Evolutionary conservation across 2,797 vertebrate species (phyloP).

Genomic region (Myotis myotis): DNA sequence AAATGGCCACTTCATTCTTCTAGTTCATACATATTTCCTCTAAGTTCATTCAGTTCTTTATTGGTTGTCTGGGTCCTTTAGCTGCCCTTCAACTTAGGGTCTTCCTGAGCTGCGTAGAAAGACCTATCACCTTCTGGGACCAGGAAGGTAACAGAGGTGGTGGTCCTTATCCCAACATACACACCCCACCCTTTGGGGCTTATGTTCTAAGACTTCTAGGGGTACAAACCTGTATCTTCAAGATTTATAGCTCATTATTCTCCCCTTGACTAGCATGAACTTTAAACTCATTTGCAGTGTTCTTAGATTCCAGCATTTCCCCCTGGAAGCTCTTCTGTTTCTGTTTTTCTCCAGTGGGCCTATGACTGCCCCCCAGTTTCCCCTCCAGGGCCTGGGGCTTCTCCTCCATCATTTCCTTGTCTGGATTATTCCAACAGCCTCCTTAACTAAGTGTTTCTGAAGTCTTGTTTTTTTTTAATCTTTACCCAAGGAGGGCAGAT

Average conservation of each 20-base stretch:
- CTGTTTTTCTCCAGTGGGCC: not conserved
- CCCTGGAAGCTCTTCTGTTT: not conserved
- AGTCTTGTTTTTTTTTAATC: not conserved
- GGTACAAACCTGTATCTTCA: not conserved
- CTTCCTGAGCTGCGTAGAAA: constrained; percentile 52
- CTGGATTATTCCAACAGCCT: no score
- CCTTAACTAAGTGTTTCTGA: no score
- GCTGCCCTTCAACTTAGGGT: not conserved
- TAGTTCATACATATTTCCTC: not conserved
- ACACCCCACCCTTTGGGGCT: not conserved
- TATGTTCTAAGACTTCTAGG: not conserved
- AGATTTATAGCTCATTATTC: constrained; percentile 69
- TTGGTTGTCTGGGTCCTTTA: not conserved
- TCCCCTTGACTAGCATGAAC: constrained; percentile 59
- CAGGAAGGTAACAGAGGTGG: not conserved
- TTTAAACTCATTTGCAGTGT: not conserved
- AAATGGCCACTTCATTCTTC: not conserved
- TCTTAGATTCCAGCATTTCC: not conserved
- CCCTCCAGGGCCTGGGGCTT: not conserved
- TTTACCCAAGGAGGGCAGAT: not conserved
- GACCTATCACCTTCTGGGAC: not conserved
- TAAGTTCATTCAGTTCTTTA: constrained; percentile 51
- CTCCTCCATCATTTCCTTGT: not conserved
- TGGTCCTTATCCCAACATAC: not conserved
- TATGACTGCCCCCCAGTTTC: not conserved